These are phyloP conservation scores for Pyrgilauda ruficollis DNA, from an alignment of 2,113 vertebrate genomes.

Conservation along the genomic window DNA sequence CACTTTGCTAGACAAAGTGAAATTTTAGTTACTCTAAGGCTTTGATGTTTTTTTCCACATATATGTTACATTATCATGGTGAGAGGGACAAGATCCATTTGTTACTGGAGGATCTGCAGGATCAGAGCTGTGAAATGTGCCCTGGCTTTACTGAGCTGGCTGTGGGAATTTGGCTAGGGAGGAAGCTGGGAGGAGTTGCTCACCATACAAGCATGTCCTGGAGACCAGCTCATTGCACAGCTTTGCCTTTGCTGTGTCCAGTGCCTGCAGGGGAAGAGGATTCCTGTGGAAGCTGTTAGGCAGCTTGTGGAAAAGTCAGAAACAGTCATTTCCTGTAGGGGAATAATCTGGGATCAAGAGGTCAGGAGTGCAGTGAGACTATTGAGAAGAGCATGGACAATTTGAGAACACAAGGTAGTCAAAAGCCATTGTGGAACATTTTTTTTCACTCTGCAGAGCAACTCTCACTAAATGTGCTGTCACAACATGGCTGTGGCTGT, in stretches of 20 bases:
- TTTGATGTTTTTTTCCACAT: accelerated
- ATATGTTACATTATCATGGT: not conserved
- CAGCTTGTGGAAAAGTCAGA: not conserved
- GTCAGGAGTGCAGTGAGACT: not conserved
- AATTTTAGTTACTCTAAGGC: not conserved
- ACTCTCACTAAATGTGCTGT: not conserved
- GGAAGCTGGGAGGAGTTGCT: not conserved
- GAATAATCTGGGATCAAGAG: not conserved
- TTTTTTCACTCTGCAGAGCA: not conserved
- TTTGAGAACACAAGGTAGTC: not conserved
- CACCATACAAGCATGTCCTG: not conserved
- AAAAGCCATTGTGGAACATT: not conserved
- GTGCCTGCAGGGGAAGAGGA: not conserved
- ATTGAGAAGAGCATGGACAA: not conserved
- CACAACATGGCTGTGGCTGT: not conserved
- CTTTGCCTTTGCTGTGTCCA: not conserved
- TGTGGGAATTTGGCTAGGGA: not conserved
- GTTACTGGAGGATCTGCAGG: not conserved
- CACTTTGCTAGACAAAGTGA: not conserved
- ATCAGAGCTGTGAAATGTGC: not conserved
- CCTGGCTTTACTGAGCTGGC: not conserved
- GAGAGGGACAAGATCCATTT: not conserved
- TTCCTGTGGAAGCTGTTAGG: slow-evolving; percentile 7
- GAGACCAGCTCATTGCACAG: not conserved
- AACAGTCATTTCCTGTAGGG: not conserved